Conservation (phyloP, 2,888 invertebrate species). For the Stictocephala bisonia region DNA sequence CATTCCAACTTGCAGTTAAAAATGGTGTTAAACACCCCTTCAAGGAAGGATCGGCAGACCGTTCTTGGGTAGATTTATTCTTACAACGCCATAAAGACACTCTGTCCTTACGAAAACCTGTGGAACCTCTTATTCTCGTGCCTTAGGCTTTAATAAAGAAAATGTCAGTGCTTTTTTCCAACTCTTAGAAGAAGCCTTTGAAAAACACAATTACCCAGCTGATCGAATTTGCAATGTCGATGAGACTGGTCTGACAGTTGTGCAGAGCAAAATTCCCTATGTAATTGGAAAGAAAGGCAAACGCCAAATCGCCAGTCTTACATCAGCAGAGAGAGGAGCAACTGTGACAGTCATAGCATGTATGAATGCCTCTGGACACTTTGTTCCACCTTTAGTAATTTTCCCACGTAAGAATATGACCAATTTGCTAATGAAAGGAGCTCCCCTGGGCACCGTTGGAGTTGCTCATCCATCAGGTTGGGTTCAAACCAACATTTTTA, state of each 20-base stretch:
- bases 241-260: conserved; percentile 61
- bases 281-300: too few species aligned
- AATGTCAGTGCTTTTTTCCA: background rate
- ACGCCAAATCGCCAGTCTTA: conserved; percentile 58
- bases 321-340: conserved; percentile 62
- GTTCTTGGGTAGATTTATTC: conserved; percentile 49
- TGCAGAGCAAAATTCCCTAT: conserved; percentile 59
- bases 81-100: conserved; percentile 45
- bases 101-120: conserved; percentile 44
- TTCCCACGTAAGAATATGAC: too few species aligned
- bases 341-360: too few species aligned
- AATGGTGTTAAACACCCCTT: too few species aligned
- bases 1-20: conserved; percentile 44
- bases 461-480: too few species aligned
- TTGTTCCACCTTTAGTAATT: too few species aligned
- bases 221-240: conserved; percentile 60
- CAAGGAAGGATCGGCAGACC: background rate
- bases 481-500: too few species aligned
- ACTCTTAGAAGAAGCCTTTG: conserved; percentile 36
- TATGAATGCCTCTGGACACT: conserved; percentile 60
- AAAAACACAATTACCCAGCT: conserved; percentile 56
- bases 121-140: conserved; percentile 44
- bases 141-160: conserved; percentile 46
- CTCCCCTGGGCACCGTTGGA: too few species aligned
- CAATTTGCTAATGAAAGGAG: too few species aligned